A percentile compares a stretch with the other conserved stretches of the same genome.
Conservation (phyloP, 2,797 vertebrate genomes). For the Champsocephalus esox region DNA sequence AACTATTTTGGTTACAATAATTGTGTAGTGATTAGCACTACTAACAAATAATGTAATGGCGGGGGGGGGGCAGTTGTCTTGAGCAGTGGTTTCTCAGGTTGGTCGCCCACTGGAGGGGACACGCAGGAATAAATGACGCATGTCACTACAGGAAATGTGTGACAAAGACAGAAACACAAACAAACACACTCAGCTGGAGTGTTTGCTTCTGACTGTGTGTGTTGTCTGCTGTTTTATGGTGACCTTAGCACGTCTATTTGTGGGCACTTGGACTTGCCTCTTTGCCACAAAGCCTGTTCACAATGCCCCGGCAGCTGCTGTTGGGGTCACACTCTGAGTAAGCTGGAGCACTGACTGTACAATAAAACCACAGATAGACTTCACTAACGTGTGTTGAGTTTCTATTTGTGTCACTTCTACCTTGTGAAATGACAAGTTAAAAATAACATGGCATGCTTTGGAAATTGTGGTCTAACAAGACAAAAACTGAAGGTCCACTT, state of each 20-base stretch:
- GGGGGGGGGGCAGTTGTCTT: neutral
- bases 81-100: conserved; percentile 39
- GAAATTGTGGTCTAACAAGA: neutral
- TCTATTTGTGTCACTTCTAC: neutral
- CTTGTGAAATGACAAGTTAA: neutral
- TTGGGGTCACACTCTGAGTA: neutral
- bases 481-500: neutral
- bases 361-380: conserved; percentile 2
- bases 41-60: too few species aligned
- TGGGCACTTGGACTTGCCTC: conserved; percentile 14
- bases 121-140: conserved; percentile 43
- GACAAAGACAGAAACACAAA: conserved; percentile 42
- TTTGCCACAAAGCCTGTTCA: conserved; percentile 22
- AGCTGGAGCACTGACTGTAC: neutral
- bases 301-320: neutral
- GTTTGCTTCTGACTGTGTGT: conserved; percentile 28
- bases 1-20: too few species aligned
- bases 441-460: too few species aligned
- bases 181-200: conserved; percentile 36
- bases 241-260: conserved; percentile 40
- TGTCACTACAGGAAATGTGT: conserved; percentile 48
- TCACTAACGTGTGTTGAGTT: neutral
- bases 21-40: too few species aligned
- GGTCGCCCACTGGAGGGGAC: neutral
- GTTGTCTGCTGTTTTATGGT: neutral